phyloP scores from a whole-genome alignment of 2,113 vertebrate genomes.

The Malurus melanocephalus region DNA sequence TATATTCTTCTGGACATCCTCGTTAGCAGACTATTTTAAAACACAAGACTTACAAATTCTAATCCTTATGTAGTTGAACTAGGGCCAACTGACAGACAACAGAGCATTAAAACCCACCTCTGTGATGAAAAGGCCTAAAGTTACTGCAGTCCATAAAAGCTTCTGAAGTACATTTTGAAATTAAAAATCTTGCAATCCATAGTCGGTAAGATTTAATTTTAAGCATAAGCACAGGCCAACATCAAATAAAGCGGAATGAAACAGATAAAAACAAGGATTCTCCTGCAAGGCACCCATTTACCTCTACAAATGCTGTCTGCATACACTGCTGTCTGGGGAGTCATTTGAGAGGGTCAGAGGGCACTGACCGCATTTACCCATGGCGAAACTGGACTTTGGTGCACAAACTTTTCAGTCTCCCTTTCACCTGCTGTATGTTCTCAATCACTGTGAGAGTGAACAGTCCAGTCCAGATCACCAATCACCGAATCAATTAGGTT shows the following conservation, averaged over 20 bases:
- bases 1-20: background rate
- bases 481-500: background rate
- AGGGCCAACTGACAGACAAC: background rate
- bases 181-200: background rate
- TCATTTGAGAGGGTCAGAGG: background rate
- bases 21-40: background rate
- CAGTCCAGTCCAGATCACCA: background rate
- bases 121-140: background rate
- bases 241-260: background rate
- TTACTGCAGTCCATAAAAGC: background rate
- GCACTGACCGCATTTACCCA: background rate
- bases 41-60: background rate
- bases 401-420: background rate
- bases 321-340: background rate
- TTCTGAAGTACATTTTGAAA: background rate
- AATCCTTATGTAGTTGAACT: background rate
- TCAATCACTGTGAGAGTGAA: background rate
- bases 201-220: background rate
- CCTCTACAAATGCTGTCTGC: background rate
- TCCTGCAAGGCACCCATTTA: background rate
- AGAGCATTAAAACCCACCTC: background rate
- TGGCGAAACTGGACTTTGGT: background rate
- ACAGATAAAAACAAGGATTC: background rate
- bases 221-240: background rate
- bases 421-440: background rate